Evolutionary conservation across 2,888 invertebrate genomes (phyloP).

Genomic region (Unio delphinus): DNA sequence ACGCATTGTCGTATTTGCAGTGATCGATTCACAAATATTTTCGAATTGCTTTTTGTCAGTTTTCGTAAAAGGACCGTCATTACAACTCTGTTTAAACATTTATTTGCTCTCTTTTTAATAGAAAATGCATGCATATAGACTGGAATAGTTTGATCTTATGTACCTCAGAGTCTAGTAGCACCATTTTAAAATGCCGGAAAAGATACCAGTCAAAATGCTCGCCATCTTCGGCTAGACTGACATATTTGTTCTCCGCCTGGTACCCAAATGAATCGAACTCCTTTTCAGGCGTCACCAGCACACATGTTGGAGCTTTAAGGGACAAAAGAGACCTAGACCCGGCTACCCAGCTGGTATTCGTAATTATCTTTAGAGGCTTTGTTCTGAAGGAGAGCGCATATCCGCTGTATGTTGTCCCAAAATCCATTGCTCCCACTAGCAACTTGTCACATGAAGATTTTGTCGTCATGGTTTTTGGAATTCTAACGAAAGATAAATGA

Average conservation of each 20-base stretch:
- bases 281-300: not conserved
- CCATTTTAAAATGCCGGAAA: slow-evolving; percentile 10
- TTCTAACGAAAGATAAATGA: too few species aligned
- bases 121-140: too few species aligned
- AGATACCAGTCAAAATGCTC: slow-evolving; percentile 8
- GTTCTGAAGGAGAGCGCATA: slow-evolving; percentile 10
- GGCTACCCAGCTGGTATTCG: slow-evolving; percentile 6
- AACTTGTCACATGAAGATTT: too few species aligned
- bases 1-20: too few species aligned
- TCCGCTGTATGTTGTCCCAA: slow-evolving; percentile 16
- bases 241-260: slow-evolving; percentile 10
- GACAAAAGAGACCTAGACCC: slow-evolving; percentile 5
- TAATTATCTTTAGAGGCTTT: slow-evolving; percentile 2
- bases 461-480: too few species aligned
- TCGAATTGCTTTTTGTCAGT: too few species aligned
- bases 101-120: too few species aligned
- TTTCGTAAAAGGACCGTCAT: too few species aligned
- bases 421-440: slow-evolving; percentile 10
- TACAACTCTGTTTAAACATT: too few species aligned
- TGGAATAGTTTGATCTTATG: too few species aligned
- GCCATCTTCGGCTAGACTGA: slow-evolving; percentile 6
- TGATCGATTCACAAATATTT: too few species aligned
- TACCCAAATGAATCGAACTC: slow-evolving; percentile 10
- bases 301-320: slow-evolving; percentile 9
- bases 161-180: not conserved